Evolutionary conservation across 1,140 invertebrate species (phyloP), one percentile per base, ranked within the genome.

Genomic region (Rhopalosiphum padi): DNA sequence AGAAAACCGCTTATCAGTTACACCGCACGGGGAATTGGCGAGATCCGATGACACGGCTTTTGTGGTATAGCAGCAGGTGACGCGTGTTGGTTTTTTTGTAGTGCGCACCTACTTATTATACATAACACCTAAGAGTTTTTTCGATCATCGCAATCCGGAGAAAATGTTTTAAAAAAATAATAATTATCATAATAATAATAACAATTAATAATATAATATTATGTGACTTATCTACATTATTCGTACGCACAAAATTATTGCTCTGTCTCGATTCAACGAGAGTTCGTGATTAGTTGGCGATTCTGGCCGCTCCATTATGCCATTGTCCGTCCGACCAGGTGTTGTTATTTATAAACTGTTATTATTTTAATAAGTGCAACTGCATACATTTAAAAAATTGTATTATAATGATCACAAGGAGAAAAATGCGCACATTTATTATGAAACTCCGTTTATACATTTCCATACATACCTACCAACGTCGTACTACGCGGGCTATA

Each of bases 181-280:
- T 41, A 43, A n/a, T 86, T 53, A 68, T 43, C 30, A 18, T 86
- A 21, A 46, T n/a, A n/a, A 46, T 6, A n/a, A 46, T 30, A 88
- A 51, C 30, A 88, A 35, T 88, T 35, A 37, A 53, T 77, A 77
- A 77, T 18, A 15, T 37, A 9, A 85, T 85, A 83, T 51, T 89
- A 55, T 89, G 88, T 89, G 88, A 89, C 88, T 89, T 89, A 89
- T 89, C 88, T 89, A 41, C 88, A 55, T 89, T 89, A 35, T 89
- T 53, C 23, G 88, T 89, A 35, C 35, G 88, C 35, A 89, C 51
- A 25, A 55, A 89, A 89, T 77, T 77, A 89, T 43, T 55, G 23
- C 51, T 89, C 88, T 55, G 88, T 55, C 48, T 89, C 88, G 35
- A 55, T 55, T 89, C 88, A 89, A 55, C n/a, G 18, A 35, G 87